These are phyloP conservation scores for Heptranchias perlo DNA, from an alignment of 2,113 vertebrate genomes.

Conservation along the genomic window DNA sequence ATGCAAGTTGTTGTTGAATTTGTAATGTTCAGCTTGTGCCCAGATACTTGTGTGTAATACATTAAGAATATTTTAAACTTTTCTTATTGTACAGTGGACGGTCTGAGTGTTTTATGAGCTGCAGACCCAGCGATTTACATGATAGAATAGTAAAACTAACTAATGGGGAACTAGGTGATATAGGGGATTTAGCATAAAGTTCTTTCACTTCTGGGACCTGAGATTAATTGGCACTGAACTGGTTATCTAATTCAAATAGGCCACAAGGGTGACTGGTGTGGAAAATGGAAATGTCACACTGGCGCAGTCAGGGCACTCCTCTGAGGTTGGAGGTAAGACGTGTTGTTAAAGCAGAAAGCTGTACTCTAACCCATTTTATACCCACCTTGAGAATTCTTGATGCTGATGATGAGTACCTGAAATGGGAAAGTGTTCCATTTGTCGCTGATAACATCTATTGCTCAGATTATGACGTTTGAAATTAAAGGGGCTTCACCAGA, in stretches of 20 bases:
- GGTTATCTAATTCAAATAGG: neutral
- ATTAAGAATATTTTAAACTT: neutral
- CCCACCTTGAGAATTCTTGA: conserved; percentile 21
- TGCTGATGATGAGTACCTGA: neutral
- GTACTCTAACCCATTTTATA: neutral
- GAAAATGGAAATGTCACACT: conserved; percentile 31
- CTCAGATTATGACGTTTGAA: neutral
- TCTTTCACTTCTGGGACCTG: conserved; percentile 2
- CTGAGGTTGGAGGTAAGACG: neutral
- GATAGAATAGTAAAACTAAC: neutral
- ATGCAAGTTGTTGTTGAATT: neutral
- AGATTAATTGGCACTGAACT: conserved; percentile 17
- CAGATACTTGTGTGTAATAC: neutral
- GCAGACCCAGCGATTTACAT: neutral
- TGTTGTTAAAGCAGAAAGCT: conserved; percentile 8
- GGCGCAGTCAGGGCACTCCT: neutral
- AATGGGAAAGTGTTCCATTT: neutral
- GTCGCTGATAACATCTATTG: neutral
- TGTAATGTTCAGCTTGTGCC: neutral
- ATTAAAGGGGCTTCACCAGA: neutral
- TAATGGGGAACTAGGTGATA: neutral
- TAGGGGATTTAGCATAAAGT: neutral
- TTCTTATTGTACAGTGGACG: neutral
- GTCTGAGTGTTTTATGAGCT: neutral
- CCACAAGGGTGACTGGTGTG: conserved; percentile 13